These are phyloP conservation scores for Dinocampus coccinellae DNA, from an alignment of 2,888 invertebrate genomes.

Conservation along the genomic window DNA sequence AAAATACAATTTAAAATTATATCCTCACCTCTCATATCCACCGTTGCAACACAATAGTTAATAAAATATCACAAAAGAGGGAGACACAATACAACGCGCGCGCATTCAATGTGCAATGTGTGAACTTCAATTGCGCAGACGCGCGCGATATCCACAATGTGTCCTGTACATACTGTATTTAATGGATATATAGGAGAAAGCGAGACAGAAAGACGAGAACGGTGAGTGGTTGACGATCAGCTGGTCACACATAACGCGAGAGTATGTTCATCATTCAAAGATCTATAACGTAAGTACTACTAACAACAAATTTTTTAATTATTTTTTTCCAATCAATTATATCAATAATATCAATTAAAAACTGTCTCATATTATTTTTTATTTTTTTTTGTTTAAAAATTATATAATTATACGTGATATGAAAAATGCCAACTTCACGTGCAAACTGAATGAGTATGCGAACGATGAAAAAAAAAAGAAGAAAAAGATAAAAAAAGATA, in stretches of 20 bases:
- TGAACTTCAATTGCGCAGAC: constrained; percentile 56
- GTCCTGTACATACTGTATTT: constrained; percentile 27
- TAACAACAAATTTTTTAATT: background rate
- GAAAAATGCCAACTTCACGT: background rate
- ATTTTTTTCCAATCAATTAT: background rate
- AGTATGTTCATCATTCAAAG: constrained; percentile 63
- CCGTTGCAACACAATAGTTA: background rate
- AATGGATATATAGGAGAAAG: constrained; percentile 21
- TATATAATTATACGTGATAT: background rate
- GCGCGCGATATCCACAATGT: constrained; percentile 48
- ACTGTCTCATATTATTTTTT: background rate
- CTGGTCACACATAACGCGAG: constrained; percentile 54
- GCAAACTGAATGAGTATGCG: background rate
- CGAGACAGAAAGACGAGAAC: background rate
- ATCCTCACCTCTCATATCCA: too few relatives aligned
- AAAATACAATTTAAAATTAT: too few relatives aligned
- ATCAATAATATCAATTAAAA: background rate
- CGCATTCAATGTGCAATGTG: constrained; percentile 17
- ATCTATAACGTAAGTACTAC: constrained; percentile 58
- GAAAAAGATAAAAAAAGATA: too few relatives aligned
- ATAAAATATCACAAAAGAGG: background rate
- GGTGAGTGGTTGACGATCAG: constrained; percentile 50
- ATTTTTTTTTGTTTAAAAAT: background rate
- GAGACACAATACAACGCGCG: constrained; percentile 17
- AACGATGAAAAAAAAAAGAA: background rate